Conservation (phyloP, 2,797 vertebrate genomes). For the Poeciliopsis turneri region DNA sequence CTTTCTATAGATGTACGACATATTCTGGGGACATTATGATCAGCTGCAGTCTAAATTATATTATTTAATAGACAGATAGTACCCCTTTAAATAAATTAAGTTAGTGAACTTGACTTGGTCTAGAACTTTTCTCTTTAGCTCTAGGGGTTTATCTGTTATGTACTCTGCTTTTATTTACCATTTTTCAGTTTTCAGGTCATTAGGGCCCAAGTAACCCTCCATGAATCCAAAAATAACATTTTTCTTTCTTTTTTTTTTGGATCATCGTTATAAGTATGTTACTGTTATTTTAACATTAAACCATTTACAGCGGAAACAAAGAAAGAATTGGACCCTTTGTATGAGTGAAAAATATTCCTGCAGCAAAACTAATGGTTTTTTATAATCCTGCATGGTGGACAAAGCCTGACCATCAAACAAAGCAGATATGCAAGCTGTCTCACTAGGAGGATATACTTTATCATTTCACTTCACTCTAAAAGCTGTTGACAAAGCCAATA, state of each 20-base stretch:
- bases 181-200: background rate
- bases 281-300: background rate
- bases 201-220: background rate
- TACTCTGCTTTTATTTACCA: background rate
- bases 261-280: background rate
- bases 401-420: slow-evolving; percentile 1
- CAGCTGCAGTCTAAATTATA: background rate
- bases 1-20: background rate
- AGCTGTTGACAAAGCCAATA: slow-evolving; percentile 1
- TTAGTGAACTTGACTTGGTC: background rate
- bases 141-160: background rate
- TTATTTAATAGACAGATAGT: background rate
- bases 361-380: background rate
- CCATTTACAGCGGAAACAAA: background rate
- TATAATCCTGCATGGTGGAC: background rate
- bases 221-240: background rate
- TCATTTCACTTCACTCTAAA: background rate
- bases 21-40: background rate
- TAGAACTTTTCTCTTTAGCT: background rate
- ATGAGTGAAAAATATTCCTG: background rate
- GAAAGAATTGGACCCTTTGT: background rate
- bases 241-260: no score
- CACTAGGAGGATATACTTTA: background rate
- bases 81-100: background rate
- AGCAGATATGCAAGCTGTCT: background rate